Evolutionary conservation across 2,797 vertebrate species (phyloP), one percentile per base, ranked within the genome.

Genomic region (Neomorphus geoffroyi): DNA sequence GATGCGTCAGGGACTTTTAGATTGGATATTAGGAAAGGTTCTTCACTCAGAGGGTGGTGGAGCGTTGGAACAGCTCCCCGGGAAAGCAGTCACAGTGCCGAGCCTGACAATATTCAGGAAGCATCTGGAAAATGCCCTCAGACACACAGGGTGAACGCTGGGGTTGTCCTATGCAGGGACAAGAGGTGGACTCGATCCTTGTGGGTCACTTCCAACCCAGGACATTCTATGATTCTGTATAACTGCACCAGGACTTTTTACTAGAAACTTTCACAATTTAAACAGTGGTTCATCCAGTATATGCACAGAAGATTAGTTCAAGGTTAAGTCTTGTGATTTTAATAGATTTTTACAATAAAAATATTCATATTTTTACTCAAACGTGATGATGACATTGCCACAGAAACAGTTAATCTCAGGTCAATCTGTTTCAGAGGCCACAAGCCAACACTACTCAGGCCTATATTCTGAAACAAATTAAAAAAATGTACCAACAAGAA

Each of bases 391-490:
- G 27, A 28, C 32, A 41, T 57, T 80, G 13, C 57, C 65, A 56
- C 2, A 72, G 13, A 35, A 88, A 35, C 50, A 7, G 32, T 75
- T 62, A 32, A 77, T 71, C 70, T 89, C 46, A 62, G 90, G 39
- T 90, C 53, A 92, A 90, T 41, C 19, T 74, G 46, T 57, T 69
- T 72, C 46, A 78, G 33, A 86, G 35, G 26, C 80, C 50, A 75
- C 41, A 82, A 32, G 45, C 69, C 62, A 67, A 80, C 28, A 32
- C 11, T 45, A 50, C 50, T 72, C 32, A 87, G 32, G 39, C 54
- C 48, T 22, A 86, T 51, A 73, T 13, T 86, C 62, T 92, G 93
- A 91, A 95, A 80, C 45, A 94, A 96, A 88, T 46, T 22, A 2
- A 56, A 86, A 86, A 86, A 89, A 66, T 50, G 45, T 80, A 73